Evolutionary conservation across 2,888 invertebrate species (phyloP), one percentile per base, ranked within the genome.

Genomic region (Microchrysa polita): DNA sequence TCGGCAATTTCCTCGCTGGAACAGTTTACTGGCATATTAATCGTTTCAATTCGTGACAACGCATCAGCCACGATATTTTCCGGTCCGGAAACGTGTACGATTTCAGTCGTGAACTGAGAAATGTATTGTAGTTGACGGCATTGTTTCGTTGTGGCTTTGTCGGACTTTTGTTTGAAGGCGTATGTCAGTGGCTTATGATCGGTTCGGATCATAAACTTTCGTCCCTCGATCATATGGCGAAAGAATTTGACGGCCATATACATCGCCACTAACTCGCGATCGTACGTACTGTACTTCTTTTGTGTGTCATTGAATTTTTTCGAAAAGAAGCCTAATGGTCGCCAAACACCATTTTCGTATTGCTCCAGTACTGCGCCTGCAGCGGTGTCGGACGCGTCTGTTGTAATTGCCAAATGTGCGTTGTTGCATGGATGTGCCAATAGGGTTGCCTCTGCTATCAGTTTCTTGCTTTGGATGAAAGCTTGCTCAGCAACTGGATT

Each of bases 281-380:
- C 79, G 67, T 77, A 80, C 1, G 80, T 73, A 59, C 77, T 77
- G 75, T 80, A 81, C 22, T 77, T 79, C 1, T 1, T 48, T 73
- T 81, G 78, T 0, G 80, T 67, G 0, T 72, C 22, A 14, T 67
- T 76, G 1, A 81, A 74, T 69, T 80, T 80, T 69, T 74, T 77
- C 0, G 79, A 78, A 74, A 79, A 81, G 53, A 80, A 81, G 0
- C 69, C 75, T 1, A 80, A 71, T 4, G 79, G 78, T 65, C 78
- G 52, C 79, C 79, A 79, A 0, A 2, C 48, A 4, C 60, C 71
- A 0, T 72, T 60, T 12, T 60, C 65, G 2, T 23, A 23, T 67
- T 81, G 79, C 16, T 81, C 77, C 14, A 81, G 69, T 0, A 75
- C 77, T 0, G 77, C 80, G 0, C 80, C 80, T 5, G 80, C 72